phyloP scores from a whole-genome alignment of 2,888 invertebrate species.

The Ferrisia virgata region DNA sequence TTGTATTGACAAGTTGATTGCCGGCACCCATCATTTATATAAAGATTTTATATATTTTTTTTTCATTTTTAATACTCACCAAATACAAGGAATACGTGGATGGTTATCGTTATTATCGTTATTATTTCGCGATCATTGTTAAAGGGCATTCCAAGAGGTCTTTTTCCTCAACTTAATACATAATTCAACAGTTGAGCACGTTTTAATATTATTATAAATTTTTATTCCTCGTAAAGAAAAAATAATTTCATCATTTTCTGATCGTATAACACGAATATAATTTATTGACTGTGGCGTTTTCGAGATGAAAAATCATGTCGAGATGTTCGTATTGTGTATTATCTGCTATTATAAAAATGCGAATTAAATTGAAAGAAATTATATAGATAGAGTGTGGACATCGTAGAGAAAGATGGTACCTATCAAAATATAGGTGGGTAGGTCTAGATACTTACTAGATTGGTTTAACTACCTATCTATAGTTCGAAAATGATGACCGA shows the following conservation, averaged over 20 bases:
- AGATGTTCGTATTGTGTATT: too few relatives aligned
- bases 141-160: conserved; percentile 1
- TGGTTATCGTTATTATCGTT: conserved; percentile 5
- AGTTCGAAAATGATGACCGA: too few relatives aligned
- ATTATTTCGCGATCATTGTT: conserved; percentile 26
- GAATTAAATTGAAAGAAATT: too few relatives aligned
- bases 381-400: too few relatives aligned
- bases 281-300: neutral
- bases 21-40: conserved; percentile 36
- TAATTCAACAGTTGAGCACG: conserved; percentile 40
- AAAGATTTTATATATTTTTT: neutral
- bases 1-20: conserved; percentile 47
- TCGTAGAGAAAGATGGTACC: too few relatives aligned
- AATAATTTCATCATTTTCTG: neutral
- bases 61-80: conserved; percentile 6
- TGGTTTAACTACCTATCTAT: too few relatives aligned
- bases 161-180: conserved; percentile 25
- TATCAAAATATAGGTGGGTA: too few relatives aligned
- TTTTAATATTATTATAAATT: conserved; percentile 1
- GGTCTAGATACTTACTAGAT: too few relatives aligned
- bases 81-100: conserved; percentile 34
- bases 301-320: neutral
- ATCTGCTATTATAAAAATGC: too few relatives aligned
- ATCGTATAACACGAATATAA: neutral
- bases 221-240: neutral